These are phyloP conservation scores for Lacerta viridis DNA, from an alignment of 2,797 vertebrate species.

Conservation along the genomic window DNA sequence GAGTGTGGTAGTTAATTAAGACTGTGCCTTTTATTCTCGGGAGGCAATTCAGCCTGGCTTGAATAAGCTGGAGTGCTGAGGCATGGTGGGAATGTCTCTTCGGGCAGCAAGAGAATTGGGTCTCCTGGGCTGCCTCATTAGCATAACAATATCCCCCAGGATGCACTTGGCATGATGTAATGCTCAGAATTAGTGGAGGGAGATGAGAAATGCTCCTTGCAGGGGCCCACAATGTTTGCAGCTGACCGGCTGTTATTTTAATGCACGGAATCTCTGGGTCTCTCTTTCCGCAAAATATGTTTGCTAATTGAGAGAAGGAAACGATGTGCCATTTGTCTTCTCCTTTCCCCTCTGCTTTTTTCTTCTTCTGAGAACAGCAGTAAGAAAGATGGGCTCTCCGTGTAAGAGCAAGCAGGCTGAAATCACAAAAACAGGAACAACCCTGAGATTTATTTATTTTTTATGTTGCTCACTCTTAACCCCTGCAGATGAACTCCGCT, in stretches of 20 bases:
- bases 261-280: slow-evolving; percentile 65
- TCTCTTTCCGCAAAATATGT: slow-evolving; percentile 65
- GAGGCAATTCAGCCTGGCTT: slow-evolving; percentile 71
- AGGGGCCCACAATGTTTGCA: slow-evolving; percentile 83
- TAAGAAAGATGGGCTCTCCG: slow-evolving; percentile 16
- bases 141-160: slow-evolving; percentile 89
- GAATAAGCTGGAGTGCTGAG: slow-evolving; percentile 74
- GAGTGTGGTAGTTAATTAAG: slow-evolving; percentile 78
- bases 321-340: slow-evolving; percentile 59
- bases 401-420: neutral
- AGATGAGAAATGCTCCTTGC: slow-evolving; percentile 72
- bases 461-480: neutral
- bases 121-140: slow-evolving; percentile 82
- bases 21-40: slow-evolving; percentile 75
- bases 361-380: slow-evolving; percentile 19
- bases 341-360: slow-evolving; percentile 47
- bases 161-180: slow-evolving; percentile 83
- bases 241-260: slow-evolving; percentile 75
- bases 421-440: neutral
- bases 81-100: slow-evolving; percentile 80
- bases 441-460: neutral
- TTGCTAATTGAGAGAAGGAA: slow-evolving; percentile 79
- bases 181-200: slow-evolving; percentile 55
- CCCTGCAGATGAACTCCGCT: slow-evolving; percentile 9
- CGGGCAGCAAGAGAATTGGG: slow-evolving; percentile 70